Evolutionary conservation across 2,113 vertebrate genomes (phyloP), one percentile per base, ranked within the genome.

Genomic region (Agapornis roseicollis): DNA sequence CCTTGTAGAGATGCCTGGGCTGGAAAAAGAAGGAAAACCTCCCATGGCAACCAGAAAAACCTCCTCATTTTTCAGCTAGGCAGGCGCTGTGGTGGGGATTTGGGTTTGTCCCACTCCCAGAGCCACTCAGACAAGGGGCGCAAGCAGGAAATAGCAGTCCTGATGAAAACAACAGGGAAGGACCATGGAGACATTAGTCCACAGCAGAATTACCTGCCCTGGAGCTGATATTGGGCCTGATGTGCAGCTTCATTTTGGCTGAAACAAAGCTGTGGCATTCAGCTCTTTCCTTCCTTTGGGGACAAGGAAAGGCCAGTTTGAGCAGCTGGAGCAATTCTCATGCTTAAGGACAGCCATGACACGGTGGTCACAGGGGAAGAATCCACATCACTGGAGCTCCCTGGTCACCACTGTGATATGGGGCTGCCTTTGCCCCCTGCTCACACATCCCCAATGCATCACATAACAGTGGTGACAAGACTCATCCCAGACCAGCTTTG

Each of bases 151-250:
- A 41, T 31, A 70, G n/a, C 1, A 1, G 11, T 41, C n/a, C 42
- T 60, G 25, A 29, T 7, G 13, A 11, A 76, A 76, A 58, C 31
- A 42, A 63, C 31, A 22, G 44, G 39, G 55, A 53, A 80, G 35
- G 39, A 46, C 5, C 0, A 1, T 17, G n/a, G 44, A 65, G 55
- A 64, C 9, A 0, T 28, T 42, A 55, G 42, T 69, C 55, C 4
- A 1, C 3, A 8, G 49, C 0, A 1, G 46, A 69, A 70, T 64
- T 56, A 70, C 39, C 49, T 4, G 1, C 6, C 0, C 66, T 76
- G 85, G 55, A 39, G 1, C 49, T 0, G 0, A 29, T 5, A 22
- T 13, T 56, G 41, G 63, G 25, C 28, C 49, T 47, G 84, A 63
- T 58, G 61, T 42, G 44, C 37, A 70, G 49, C 68, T 64, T 70